Conservation (phyloP, 2,113 vertebrate genomes). For the Sitta europaea region DNA sequence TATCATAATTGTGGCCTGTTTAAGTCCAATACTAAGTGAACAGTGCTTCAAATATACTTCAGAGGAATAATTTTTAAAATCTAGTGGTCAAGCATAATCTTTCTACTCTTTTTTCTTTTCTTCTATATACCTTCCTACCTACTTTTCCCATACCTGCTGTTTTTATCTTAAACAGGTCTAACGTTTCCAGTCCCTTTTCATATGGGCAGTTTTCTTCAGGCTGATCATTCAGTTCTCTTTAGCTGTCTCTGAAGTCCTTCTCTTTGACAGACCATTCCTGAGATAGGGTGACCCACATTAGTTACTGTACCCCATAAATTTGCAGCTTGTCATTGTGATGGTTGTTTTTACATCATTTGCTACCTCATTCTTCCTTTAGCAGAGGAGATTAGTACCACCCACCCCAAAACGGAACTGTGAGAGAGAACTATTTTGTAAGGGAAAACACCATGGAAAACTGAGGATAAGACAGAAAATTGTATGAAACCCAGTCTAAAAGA, state of each 20-base stretch:
- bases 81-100: not conserved
- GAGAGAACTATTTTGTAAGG: not conserved
- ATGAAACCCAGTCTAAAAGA: not conserved
- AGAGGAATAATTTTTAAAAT: not conserved
- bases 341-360: not conserved
- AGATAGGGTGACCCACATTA: not conserved
- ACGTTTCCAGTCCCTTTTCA: not conserved
- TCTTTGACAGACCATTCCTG: not conserved
- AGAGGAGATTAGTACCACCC: not conserved
- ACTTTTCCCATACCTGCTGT: not conserved
- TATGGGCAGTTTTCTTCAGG: not conserved
- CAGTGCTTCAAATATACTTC: not conserved
- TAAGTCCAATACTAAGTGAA: not conserved
- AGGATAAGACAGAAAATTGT: not conserved
- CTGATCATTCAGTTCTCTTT: not conserved
- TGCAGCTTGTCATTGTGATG: not conserved
- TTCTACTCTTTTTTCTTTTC: not conserved
- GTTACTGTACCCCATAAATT: not conserved
- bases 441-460: not conserved
- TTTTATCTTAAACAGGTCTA: not conserved
- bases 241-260: not conserved
- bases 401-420: not conserved
- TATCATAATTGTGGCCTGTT: not conserved
- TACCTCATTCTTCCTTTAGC: not conserved
- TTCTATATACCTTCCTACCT: not conserved